phyloP scores from a whole-genome alignment of 2,888 invertebrate genomes.

The Chrysolina oricalcia region DNA sequence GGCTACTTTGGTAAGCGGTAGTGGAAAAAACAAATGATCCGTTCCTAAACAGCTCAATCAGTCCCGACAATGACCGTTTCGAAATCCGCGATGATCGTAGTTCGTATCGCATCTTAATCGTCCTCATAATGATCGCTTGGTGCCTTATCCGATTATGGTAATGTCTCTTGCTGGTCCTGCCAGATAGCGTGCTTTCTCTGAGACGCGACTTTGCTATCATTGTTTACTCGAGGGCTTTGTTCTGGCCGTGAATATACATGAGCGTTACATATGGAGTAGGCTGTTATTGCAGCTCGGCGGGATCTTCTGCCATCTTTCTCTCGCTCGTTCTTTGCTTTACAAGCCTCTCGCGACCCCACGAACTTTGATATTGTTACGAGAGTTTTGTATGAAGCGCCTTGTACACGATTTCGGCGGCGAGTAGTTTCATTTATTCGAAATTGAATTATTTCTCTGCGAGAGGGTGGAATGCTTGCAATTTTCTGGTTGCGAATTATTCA shows the following conservation, averaged over 20 bases:
- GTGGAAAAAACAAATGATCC: background rate
- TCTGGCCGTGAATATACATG: slow-evolving; percentile 71
- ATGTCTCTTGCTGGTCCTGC: slow-evolving; percentile 68
- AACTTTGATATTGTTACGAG: slow-evolving; percentile 61
- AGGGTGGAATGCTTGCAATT: slow-evolving; percentile 26
- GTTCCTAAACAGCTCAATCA: slow-evolving; percentile 3
- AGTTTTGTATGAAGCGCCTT: slow-evolving; percentile 51
- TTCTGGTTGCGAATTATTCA: background rate
- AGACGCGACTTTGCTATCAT: slow-evolving; percentile 63
- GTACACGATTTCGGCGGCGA: slow-evolving; percentile 27
- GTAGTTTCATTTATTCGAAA: slow-evolving; percentile 29
- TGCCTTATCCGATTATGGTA: slow-evolving; percentile 71
- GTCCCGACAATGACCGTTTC: slow-evolving; percentile 61
- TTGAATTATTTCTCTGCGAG: slow-evolving; percentile 38
- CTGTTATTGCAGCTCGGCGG: slow-evolving; percentile 63
- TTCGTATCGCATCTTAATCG: slow-evolving; percentile 65
- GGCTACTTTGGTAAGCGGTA: too few species aligned
- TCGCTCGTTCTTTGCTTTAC: slow-evolving; percentile 42
- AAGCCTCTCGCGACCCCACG: slow-evolving; percentile 55
- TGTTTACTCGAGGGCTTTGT: slow-evolving; percentile 71
- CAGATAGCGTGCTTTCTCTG: slow-evolving; percentile 66
- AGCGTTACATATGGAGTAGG: slow-evolving; percentile 72
- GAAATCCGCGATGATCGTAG: slow-evolving; percentile 22
- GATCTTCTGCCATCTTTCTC: slow-evolving; percentile 50
- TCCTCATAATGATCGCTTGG: slow-evolving; percentile 67